Conservation (phyloP, 2,797 vertebrate genomes). For the Crypturellus tataupa region DNA sequence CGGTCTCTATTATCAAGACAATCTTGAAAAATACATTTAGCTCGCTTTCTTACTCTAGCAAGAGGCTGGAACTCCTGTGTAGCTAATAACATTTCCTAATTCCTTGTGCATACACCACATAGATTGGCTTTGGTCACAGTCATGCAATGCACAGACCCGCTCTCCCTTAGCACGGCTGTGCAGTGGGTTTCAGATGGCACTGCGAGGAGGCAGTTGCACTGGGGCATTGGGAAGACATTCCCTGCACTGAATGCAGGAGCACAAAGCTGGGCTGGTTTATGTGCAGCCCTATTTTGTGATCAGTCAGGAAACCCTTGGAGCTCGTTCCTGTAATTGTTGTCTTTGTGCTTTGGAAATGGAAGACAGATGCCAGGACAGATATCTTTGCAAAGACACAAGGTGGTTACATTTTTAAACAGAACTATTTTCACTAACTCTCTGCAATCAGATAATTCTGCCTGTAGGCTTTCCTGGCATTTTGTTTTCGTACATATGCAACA, state of each 20-base stretch:
- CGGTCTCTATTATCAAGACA: not conserved
- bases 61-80: not conserved
- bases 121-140: not conserved
- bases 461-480: not conserved
- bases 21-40: not conserved
- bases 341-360: not conserved
- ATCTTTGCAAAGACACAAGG: not conserved
- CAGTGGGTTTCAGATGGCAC: not conserved
- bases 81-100: not conserved
- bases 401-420: not conserved
- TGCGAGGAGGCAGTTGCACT: not conserved
- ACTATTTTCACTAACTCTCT: not conserved
- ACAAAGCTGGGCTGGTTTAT: fast-evolving
- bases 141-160: not conserved
- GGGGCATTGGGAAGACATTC: not conserved
- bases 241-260: not conserved
- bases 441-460: not conserved
- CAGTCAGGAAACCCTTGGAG: not conserved
- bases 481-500: too few species aligned
- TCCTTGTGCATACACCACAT: not conserved
- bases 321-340: not conserved
- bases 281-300: not conserved
- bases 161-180: not conserved
- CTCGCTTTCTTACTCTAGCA: not conserved
- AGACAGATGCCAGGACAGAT: not conserved